Base-by-base conservation (phyloP, 2,797 vertebrate genomes). In the Bradypodion ventrale region DNA sequence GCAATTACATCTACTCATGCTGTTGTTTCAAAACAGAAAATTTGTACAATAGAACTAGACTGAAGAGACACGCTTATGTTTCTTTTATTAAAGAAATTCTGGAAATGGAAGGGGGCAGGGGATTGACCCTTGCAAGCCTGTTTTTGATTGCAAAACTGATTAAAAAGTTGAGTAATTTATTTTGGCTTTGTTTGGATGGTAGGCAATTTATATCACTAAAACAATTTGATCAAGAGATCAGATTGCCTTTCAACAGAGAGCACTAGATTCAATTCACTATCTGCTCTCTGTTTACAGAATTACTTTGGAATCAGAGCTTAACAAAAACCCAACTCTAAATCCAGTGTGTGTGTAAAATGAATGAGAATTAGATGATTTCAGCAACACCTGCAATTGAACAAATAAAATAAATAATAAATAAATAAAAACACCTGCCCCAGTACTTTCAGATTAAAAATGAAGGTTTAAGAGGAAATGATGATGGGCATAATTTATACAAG, bases 201-300 rank as follows among this genome's bases (percentile, higher is more conserved):
- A 91, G 73, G 35, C 49, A 92, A 88, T 91, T 93, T 93, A 65
- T 93, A 86, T 87, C 87, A 85, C 82, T 77, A 88, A 92, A 93
- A 88, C 63, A 89, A 88, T 86, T 78, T 83, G 89, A 91, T 88
- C 52, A 80, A 88, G 72, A 78, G 46, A 83, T n/a, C 82, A 83
- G 83, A 85, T 73, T 29, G 8, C 63, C 35, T 91, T 85, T 92
- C 84, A 92, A 88, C 79, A 93, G 66, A 90, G 63, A 92, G 84
- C 25, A 74, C 29, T 82, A 84, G 87, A 91, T 90, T 91, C 2
- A 79, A 49, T 90, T 92, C 85, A 86, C 89, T 92, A 76, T 86
- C 25, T 65, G 83, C 42, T 23, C 37, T 87, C 40, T 87, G 29
- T 90, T 93, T 92, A 82, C 68, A 69, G 77, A 90, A 91, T 89